These are phyloP conservation scores for Lysandra bellargus DNA, from an alignment of 2,888 invertebrate genomes.

Conservation along the genomic window DNA sequence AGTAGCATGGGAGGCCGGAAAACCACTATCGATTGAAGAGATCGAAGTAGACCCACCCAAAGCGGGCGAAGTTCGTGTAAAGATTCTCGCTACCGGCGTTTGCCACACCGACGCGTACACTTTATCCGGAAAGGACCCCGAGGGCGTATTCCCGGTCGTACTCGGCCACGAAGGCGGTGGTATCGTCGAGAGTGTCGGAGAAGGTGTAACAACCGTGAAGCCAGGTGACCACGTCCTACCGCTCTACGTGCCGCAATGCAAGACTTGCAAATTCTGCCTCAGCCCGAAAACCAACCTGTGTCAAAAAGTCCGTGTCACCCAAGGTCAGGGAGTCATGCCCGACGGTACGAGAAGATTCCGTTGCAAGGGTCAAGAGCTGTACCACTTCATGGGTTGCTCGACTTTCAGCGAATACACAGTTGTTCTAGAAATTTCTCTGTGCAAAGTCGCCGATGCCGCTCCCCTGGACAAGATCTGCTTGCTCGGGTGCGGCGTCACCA, in stretches of 20 bases:
- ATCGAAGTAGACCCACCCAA: slow-evolving; percentile 97
- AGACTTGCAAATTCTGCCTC: slow-evolving; percentile 97
- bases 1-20: slow-evolving; percentile 97
- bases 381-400: slow-evolving; percentile 98
- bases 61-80: slow-evolving; percentile 93
- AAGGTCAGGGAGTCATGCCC: slow-evolving; percentile 95
- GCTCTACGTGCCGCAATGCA: slow-evolving; percentile 97
- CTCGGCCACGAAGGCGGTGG: slow-evolving; percentile 98
- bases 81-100: slow-evolving; percentile 88
- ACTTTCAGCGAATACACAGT: slow-evolving; percentile 97
- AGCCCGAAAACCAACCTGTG: slow-evolving; percentile 98
- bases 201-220: slow-evolving; percentile 92
- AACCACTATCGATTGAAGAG: slow-evolving; percentile 93
- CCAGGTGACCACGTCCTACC: slow-evolving; percentile 99
- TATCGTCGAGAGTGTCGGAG: slow-evolving; percentile 97
- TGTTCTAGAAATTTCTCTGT: slow-evolving; percentile 95
- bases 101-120: slow-evolving; percentile 98
- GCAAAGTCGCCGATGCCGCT: slow-evolving; percentile 92
- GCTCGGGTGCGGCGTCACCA: slow-evolving; percentile 95
- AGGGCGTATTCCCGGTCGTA: slow-evolving; percentile 94
- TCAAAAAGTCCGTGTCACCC: slow-evolving; percentile 92
- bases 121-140: slow-evolving; percentile 91
- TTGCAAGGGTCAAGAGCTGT: slow-evolving; percentile 87
- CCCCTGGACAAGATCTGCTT: slow-evolving; percentile 93
- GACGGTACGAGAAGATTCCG: slow-evolving; percentile 94